Evolutionary conservation across 2,113 vertebrate species (phyloP).

Genomic region (Trichechus manatus): DNA sequence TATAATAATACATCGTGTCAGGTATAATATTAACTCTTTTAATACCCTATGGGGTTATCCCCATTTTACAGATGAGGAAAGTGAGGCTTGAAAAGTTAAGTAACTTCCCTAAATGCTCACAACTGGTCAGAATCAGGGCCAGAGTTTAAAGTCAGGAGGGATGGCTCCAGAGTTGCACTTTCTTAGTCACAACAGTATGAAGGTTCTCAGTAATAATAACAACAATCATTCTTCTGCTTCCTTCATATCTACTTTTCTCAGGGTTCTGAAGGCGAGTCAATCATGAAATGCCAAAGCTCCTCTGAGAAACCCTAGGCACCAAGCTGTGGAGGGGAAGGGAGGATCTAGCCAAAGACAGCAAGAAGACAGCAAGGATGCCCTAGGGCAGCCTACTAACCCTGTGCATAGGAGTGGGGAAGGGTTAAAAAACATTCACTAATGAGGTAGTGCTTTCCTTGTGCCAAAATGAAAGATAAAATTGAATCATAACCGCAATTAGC

Average conservation of each 20-base stretch:
- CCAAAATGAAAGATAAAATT: conserved; percentile 40
- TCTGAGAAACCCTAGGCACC: conserved; percentile 7
- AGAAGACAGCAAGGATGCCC: background rate
- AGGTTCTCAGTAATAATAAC: background rate
- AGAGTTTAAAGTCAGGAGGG: background rate
- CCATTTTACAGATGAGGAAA: background rate
- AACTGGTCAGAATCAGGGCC: background rate
- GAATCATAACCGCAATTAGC: conserved; percentile 27
- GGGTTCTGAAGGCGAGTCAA: conserved; percentile 4
- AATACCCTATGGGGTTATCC: background rate
- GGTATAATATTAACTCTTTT: background rate
- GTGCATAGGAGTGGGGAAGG: background rate
- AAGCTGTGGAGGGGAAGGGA: background rate
- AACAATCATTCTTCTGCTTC: background rate
- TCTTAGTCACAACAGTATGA: background rate
- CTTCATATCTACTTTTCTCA: background rate
- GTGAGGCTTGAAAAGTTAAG: background rate
- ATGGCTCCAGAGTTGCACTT: background rate
- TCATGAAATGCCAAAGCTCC: background rate
- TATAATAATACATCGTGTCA: background rate
- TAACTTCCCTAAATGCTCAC: background rate
- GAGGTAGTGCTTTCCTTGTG: background rate
- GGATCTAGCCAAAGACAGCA: background rate
- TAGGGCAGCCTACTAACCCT: background rate
- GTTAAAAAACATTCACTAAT: background rate